Conservation (phyloP, 2,113 vertebrate species). For the Pongo abelii region DNA sequence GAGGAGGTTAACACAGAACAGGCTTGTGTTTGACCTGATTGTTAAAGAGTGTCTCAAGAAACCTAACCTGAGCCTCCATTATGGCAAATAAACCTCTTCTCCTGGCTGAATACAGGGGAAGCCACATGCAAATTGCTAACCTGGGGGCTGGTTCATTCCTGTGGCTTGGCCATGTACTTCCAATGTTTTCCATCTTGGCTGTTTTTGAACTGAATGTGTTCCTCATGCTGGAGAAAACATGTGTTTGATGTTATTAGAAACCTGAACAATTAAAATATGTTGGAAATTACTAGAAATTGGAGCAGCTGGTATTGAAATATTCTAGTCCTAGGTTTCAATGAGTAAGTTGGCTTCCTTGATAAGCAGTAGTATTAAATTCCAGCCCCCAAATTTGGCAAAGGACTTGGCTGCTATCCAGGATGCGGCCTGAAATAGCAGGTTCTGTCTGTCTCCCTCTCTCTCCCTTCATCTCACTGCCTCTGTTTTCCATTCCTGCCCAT, state of each 20-base stretch:
- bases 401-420: conserved; percentile 16
- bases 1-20: conserved; percentile 33
- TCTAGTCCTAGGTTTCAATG: conserved; percentile 61
- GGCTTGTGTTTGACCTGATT: not conserved
- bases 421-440: not conserved
- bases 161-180: not conserved
- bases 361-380: conserved; percentile 27
- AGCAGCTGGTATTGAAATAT: conserved; percentile 58
- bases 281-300: conserved; percentile 59
- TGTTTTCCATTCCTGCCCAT: not conserved
- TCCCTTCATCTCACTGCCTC: not conserved
- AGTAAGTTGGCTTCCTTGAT: conserved; percentile 53
- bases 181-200: conserved; percentile 37
- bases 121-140: not conserved
- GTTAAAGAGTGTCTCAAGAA: conserved; percentile 5
- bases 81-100: conserved; percentile 10
- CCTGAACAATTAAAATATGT: conserved; percentile 49
- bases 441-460: not conserved
- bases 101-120: not conserved
- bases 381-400: conserved; percentile 32
- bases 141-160: not conserved
- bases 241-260: conserved; percentile 50
- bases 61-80: not conserved
- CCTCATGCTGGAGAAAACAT: conserved; percentile 47
- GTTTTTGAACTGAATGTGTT: conserved; percentile 70